Evolutionary conservation across 2,113 vertebrate species (phyloP), one percentile per base, ranked within the genome.

Genomic region (Ursus arctos): DNA sequence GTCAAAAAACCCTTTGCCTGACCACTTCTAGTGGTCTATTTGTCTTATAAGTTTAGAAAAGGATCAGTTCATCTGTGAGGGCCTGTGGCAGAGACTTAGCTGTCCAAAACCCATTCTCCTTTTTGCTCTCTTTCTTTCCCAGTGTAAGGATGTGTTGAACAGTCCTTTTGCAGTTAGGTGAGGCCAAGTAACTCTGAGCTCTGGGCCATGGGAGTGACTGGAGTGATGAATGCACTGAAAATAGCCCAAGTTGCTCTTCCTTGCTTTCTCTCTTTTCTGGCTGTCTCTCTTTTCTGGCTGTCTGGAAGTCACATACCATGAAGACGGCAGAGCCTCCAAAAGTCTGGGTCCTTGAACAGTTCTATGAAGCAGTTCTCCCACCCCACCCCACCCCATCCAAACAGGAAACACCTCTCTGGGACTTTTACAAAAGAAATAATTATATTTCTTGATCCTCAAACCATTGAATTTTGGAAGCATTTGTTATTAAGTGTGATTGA

Each of bases 21-120:
- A 89, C 84, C 79, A 92, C 55, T 76, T 57, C 86, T 57, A 88
- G 80, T 40, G 84, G 63, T 82, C 74, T 88, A 71, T 88, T 96
- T 85, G 67, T 88, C 65, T 91, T 88, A 53, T 33, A 88, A 88
- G 40, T 81, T 94, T 80, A 92, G 63, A 89, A 92, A 94, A 94
- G 13, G 71, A 85, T 89, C 36, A 85, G 36, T 94, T 22, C 24
- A 55, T 95, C 63, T 81, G 22, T 94, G 65, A 53, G 49, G 53
- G 49, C 49, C 79, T 4, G 2, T 94, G 84, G 61, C 71, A 63
- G 74, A 95, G 94, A 94, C 19, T 63, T 82, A 55, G 72, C 51
- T 94, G 63, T 88, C 83, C 79, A 47, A 94, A 95, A 94, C 61
- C 2, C 4, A 91, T 88, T 85, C 79, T 81, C 63, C 16, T n/a